Conservation (phyloP, 2,888 invertebrate species). For the Spialia ferax region DNA sequence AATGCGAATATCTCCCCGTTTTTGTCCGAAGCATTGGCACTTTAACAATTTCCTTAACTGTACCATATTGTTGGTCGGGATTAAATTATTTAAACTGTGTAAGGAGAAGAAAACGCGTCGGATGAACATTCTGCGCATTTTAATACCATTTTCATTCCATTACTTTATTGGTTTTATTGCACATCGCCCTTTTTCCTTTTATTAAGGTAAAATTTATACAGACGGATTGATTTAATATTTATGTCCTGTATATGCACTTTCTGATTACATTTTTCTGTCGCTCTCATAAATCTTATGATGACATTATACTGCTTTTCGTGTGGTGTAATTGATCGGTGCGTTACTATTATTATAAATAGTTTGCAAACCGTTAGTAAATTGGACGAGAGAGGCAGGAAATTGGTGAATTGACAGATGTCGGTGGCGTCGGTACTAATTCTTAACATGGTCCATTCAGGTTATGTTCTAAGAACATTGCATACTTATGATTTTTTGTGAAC, state of each 20-base stretch:
- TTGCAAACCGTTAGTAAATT: not conserved
- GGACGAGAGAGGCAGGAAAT: not conserved
- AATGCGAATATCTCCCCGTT: constrained; percentile 52
- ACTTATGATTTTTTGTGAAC: too few relatives aligned
- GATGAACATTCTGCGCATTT: constrained; percentile 31
- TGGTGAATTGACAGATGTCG: not conserved
- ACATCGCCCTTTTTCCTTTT: constrained; percentile 20
- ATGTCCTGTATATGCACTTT: not conserved
- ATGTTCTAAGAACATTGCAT: not conserved
- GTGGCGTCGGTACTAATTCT: not conserved
- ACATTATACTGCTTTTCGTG: constrained; percentile 1
- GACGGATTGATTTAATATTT: constrained; percentile 18
- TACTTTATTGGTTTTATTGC: constrained; percentile 37
- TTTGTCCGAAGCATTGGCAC: constrained; percentile 52
- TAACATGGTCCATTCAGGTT: not conserved
- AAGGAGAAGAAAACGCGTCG: constrained; percentile 30
- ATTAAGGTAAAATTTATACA: constrained; percentile 27
- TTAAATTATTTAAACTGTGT: constrained; percentile 39
- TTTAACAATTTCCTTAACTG: constrained; percentile 69
- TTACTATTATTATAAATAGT: not conserved
- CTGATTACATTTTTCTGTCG: constrained; percentile 12
- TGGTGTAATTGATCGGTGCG: not conserved
- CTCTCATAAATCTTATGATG: constrained; percentile 5
- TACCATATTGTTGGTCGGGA: constrained; percentile 52
- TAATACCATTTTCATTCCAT: constrained; percentile 32